Evolutionary conservation across 2,113 vertebrate species (phyloP).

Genomic region (Upupa epops): DNA sequence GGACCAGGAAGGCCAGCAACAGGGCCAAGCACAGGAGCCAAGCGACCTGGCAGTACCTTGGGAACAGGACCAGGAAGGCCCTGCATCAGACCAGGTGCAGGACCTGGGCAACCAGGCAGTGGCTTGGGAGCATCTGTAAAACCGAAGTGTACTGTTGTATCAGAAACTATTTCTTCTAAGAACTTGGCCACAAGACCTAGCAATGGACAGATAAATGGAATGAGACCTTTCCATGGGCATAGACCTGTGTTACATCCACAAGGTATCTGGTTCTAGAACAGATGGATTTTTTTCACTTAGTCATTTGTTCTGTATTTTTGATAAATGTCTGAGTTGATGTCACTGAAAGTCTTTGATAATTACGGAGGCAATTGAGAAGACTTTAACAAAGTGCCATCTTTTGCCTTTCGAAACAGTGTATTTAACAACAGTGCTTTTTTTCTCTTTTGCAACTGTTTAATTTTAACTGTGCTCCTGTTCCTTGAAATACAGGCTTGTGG

Average conservation of each 20-base stretch:
- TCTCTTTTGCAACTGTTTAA: background rate
- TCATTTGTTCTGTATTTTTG: background rate
- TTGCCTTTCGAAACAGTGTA: background rate
- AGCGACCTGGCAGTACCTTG: constrained; percentile 28
- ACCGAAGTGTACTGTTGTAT: constrained; percentile 91
- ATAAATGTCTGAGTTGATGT: background rate
- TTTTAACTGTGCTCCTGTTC: background rate
- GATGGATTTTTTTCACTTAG: background rate
- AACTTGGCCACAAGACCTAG: constrained; percentile 78
- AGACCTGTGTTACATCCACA: constrained; percentile 63
- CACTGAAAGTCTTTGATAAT: background rate
- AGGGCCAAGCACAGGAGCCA: constrained; percentile 39
- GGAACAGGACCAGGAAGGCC: constrained; percentile 49
- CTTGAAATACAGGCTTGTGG: background rate
- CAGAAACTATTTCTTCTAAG: constrained; percentile 96
- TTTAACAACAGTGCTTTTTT: background rate
- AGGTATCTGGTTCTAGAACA: constrained; percentile 65
- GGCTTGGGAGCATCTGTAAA: constrained; percentile 34
- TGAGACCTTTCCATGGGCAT: constrained; percentile 74
- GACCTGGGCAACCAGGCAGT: constrained; percentile 65
- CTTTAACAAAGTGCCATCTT: background rate
- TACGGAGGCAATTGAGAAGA: background rate
- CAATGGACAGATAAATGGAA: constrained; percentile 80
- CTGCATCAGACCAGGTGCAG: constrained; percentile 51
- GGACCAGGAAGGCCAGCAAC: constrained; percentile 47